Conservation (phyloP, 1,140 invertebrate species). For the Caerostris extrusa region DNA sequence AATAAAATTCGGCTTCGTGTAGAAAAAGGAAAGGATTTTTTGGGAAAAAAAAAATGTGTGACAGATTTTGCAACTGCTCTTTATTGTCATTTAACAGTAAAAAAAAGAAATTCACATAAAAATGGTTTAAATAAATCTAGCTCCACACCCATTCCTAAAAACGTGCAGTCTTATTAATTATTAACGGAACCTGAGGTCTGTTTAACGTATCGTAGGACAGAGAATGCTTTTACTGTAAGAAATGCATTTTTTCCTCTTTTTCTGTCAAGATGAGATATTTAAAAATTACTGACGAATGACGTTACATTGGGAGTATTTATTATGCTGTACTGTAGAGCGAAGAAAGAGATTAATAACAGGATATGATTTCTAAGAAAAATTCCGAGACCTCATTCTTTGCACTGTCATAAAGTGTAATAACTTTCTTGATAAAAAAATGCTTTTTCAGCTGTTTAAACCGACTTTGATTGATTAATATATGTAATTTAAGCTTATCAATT, state of each 20-base stretch:
- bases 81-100: slow-evolving; percentile 15
- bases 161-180: slow-evolving; percentile 49
- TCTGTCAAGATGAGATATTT: slow-evolving; percentile 48
- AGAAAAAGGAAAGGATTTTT: neutral
- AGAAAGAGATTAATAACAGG: slow-evolving; percentile 24
- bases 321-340: neutral
- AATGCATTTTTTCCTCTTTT: slow-evolving; percentile 6
- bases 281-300: slow-evolving; percentile 63
- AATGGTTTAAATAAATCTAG: slow-evolving; percentile 51
- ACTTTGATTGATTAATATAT: neutral
- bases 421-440: neutral
- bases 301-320: slow-evolving; percentile 30
- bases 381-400: neutral
- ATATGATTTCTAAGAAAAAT: neutral
- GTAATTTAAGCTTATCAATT: neutral
- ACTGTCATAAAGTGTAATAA: neutral
- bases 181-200: slow-evolving; percentile 46
- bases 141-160: slow-evolving; percentile 45
- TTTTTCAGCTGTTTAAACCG: neutral
- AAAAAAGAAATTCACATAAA: neutral
- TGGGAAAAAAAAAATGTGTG: neutral
- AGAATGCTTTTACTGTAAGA: neutral
- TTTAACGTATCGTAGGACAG: slow-evolving; percentile 32
- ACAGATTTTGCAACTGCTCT: slow-evolving; percentile 19
- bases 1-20: slow-evolving; percentile 9